A percentile compares a stretch with the other conserved stretches of the same genome.
Conservation (phyloP, 2,888 invertebrate genomes). For the Tuberolachnus salignus region DNA sequence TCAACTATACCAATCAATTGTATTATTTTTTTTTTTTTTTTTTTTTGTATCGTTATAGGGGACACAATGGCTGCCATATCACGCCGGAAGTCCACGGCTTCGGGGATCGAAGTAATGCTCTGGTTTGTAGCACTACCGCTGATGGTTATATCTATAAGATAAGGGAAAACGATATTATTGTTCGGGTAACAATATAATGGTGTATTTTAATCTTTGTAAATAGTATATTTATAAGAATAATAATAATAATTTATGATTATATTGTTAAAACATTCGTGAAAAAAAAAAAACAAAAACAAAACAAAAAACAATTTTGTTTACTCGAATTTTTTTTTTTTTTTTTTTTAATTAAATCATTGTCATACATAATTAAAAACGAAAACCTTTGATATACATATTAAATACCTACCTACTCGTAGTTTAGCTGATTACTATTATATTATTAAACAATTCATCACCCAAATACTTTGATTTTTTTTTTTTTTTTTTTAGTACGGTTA, state of each 20-base stretch:
- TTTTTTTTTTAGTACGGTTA: constrained; percentile 30
- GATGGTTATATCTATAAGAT: constrained; percentile 60
- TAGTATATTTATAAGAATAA: constrained; percentile 12
- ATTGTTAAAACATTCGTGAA: constrained; percentile 12
- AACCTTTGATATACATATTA: not conserved
- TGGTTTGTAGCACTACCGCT: constrained; percentile 61
- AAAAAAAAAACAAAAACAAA: too few relatives aligned
- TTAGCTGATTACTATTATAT: constrained; percentile 9
- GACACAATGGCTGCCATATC: constrained; percentile 91
- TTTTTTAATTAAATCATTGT: too few relatives aligned
- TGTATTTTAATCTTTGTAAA: constrained; percentile 42
- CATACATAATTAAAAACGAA: too few relatives aligned
- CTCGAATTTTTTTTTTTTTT: not conserved
- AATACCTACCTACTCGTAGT: constrained; percentile 14
- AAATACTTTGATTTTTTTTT: not conserved
- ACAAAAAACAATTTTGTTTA: constrained; percentile 12
- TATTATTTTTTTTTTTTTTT: too few relatives aligned
- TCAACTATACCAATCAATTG: too few relatives aligned
- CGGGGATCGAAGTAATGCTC: constrained; percentile 61
- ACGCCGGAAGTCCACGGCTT: constrained; percentile 71
- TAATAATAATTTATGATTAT: not conserved
- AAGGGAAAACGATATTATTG: constrained; percentile 55
- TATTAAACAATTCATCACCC: constrained; percentile 18
- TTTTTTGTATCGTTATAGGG: constrained; percentile 67
- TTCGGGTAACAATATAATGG: not conserved